Conservation (phyloP, 2,113 vertebrate species). For the Tragulus kanchil region DNA sequence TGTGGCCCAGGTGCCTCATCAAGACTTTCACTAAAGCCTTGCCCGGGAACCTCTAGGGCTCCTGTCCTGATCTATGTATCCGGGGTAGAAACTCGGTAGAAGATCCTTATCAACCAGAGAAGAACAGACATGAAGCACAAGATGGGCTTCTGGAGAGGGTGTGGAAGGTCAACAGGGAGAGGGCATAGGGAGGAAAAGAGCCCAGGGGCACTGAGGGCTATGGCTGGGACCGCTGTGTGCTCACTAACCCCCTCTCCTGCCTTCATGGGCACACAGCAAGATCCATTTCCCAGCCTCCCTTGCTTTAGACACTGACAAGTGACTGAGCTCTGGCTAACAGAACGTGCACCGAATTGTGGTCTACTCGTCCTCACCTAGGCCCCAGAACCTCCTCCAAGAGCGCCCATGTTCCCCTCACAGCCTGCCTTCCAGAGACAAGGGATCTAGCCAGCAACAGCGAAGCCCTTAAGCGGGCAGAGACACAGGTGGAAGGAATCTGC, state of each 20-base stretch:
- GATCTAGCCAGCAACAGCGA: not conserved
- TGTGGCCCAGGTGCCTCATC: not conserved
- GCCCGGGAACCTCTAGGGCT: not conserved
- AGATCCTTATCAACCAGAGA: not conserved
- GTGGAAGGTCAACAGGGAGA: not conserved
- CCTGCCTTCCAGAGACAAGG: not conserved
- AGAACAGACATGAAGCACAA: not conserved
- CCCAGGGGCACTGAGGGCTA: not conserved
- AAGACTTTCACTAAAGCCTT: slow-evolving; percentile 6
- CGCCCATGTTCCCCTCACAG: not conserved
- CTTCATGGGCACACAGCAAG: not conserved
- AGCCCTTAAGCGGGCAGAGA: not conserved
- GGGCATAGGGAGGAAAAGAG: not conserved
- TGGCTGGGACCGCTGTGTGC: not conserved
- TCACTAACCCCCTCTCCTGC: slow-evolving; percentile 12
- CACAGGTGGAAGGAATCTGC: not conserved
- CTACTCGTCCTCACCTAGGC: not conserved
- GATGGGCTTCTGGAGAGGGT: not conserved
- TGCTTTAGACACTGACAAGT: not conserved
- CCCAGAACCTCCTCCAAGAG: not conserved
- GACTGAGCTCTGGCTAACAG: not conserved
- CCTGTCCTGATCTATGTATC: not conserved
- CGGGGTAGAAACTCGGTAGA: not conserved
- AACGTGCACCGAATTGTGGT: not conserved
- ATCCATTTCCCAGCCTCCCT: not conserved